Percentiles rank a stretch among this genome's conserved stretches.
phyloP scores from a whole-genome alignment of 1,140 invertebrate species.

The Drosophila biarmipes region DNA sequence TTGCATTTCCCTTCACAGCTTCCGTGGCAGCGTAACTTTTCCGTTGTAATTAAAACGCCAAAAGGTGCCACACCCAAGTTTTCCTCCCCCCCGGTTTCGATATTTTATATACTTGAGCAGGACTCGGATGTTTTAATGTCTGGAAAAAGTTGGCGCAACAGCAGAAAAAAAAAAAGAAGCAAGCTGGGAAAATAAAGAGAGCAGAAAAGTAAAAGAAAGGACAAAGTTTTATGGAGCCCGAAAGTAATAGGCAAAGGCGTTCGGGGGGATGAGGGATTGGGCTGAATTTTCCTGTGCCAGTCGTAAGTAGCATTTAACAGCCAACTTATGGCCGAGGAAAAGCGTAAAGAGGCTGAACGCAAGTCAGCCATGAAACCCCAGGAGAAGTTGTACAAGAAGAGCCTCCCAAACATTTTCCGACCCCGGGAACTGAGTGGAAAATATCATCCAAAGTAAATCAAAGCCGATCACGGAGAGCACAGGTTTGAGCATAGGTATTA shows the following conservation, averaged over 20 bases:
- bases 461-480: slow-evolving; percentile 20
- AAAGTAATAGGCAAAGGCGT: slow-evolving; percentile 76
- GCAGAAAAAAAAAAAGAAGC: slow-evolving; percentile 17
- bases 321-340: slow-evolving; percentile 71
- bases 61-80: slow-evolving; percentile 74
- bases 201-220: slow-evolving; percentile 62
- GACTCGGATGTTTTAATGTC: slow-evolving; percentile 63
- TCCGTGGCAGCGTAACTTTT: slow-evolving; percentile 57
- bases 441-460: slow-evolving; percentile 33
- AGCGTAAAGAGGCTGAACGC: slow-evolving; percentile 22
- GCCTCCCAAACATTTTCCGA: too few species aligned
- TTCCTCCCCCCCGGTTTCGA: slow-evolving; percentile 14
- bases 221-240: slow-evolving; percentile 78
- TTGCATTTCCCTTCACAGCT: slow-evolving; percentile 62
- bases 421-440: slow-evolving; percentile 1
- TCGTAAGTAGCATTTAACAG: slow-evolving; percentile 80
- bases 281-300: slow-evolving; percentile 57
- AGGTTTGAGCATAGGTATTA: slow-evolving; percentile 3
- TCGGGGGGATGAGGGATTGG: neutral
- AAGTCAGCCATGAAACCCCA: slow-evolving; percentile 67
- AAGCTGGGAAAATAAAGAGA: slow-evolving; percentile 51
- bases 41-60: slow-evolving; percentile 79
- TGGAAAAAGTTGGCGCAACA: slow-evolving; percentile 66
- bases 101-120: slow-evolving; percentile 48
- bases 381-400: slow-evolving; percentile 45